phyloP scores from a whole-genome alignment of 2,888 invertebrate genomes.

The Aspidiotus rigidus region DNA sequence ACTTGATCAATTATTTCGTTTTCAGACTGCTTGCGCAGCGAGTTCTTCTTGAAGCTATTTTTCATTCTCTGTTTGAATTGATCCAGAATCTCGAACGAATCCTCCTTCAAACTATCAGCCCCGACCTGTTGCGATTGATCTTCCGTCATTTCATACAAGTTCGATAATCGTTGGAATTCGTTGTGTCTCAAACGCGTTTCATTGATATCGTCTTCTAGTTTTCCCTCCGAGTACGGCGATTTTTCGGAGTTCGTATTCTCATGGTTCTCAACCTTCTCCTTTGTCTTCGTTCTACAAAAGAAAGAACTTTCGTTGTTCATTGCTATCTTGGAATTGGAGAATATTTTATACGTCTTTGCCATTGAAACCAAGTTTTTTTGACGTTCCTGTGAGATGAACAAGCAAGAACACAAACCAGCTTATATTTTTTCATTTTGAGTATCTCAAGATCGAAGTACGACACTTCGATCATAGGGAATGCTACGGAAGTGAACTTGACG shows the following conservation, averaged over 20 bases:
- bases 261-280: background rate
- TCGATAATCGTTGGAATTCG: too few relatives aligned
- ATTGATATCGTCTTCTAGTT: too few relatives aligned
- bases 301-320: conserved; percentile 1
- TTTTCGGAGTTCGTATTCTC: background rate
- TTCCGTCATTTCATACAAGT: too few relatives aligned
- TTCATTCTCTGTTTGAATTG: conserved; percentile 4
- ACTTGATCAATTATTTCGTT: too few relatives aligned
- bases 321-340: background rate
- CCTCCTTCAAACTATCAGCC: background rate
- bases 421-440: background rate
- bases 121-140: too few relatives aligned
- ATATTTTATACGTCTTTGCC: background rate
- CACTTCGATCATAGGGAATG: background rate
- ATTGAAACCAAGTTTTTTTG: background rate
- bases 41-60: too few relatives aligned
- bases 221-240: too few relatives aligned
- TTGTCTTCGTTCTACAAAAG: conserved; percentile 6
- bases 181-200: too few relatives aligned
- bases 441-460: background rate
- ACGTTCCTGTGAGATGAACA: background rate
- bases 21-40: too few relatives aligned
- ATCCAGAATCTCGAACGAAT: conserved; percentile 1
- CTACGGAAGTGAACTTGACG: too few relatives aligned
- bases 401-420: background rate